phyloP scores from a whole-genome alignment of 2,888 invertebrate genomes.

The Drosophila acutilabella region DNA sequence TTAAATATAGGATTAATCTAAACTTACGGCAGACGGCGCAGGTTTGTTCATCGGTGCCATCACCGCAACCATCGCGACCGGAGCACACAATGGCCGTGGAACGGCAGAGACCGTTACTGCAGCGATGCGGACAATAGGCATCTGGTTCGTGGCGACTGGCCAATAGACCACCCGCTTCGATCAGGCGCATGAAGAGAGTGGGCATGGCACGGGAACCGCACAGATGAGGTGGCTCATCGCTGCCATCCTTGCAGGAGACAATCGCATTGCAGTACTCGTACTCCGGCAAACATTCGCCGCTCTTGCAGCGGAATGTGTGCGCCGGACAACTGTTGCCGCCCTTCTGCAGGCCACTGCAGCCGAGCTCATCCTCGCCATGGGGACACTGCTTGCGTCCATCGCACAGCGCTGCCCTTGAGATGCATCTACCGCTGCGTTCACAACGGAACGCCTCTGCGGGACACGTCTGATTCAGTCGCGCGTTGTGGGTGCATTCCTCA shows the following conservation, averaged over 20 bases:
- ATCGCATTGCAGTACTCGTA: constrained; percentile 97
- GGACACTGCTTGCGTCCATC: constrained; percentile 92
- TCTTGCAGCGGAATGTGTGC: constrained; percentile 93
- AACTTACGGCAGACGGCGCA: constrained; percentile 95
- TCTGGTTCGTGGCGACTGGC: constrained; percentile 68
- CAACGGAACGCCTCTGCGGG: constrained; percentile 91
- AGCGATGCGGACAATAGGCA: constrained; percentile 91
- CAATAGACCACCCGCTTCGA: constrained; percentile 79
- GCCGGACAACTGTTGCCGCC: constrained; percentile 88
- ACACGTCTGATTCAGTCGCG: constrained; percentile 86
- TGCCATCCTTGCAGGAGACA: constrained; percentile 93
- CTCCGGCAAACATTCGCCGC: constrained; percentile 94
- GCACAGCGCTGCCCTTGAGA: constrained; percentile 92
- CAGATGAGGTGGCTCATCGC: constrained; percentile 93
- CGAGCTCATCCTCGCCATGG: constrained; percentile 91
- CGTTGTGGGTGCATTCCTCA: constrained; percentile 90
- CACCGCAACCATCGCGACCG: constrained; percentile 95
- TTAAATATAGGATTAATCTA: accelerated
- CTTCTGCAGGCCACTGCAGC: constrained; percentile 87
- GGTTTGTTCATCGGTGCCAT: constrained; percentile 93
- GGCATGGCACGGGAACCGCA: constrained; percentile 87
- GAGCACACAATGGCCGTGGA: constrained; percentile 96
- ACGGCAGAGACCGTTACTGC: constrained; percentile 94
- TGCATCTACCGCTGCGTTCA: constrained; percentile 89
- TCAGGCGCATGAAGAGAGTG: constrained; percentile 83